Base-by-base conservation (phyloP, 2,797 vertebrate species). In the Urophycis tenuis region DNA sequence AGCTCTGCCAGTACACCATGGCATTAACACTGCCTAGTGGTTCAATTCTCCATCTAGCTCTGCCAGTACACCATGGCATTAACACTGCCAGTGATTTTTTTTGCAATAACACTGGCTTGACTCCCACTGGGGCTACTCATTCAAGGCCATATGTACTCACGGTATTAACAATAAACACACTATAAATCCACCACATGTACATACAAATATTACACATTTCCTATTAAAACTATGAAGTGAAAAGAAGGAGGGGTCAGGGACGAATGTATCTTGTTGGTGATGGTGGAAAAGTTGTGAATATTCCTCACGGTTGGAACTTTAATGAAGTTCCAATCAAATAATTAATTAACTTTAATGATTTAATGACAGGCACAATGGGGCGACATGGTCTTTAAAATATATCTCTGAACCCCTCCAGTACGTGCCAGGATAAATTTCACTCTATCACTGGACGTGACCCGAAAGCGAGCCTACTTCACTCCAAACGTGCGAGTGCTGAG, bases 381-480 rank as follows among this genome's bases (percentile, higher is more conserved):
- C 60, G n/a, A 67, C 25, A 29, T 29, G 9, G 10, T 67, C 60
- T 67, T 29, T 22, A 53, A 53, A 19, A 53, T 53, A 2, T 25
- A 29, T 25, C n/a, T 67, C 60, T 70, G 6, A 73, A 82, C 29
- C 83, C 7, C 88, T 87, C 0, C 83, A 92, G 91, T 79, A 76
- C 0, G 2, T 72, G 92, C 90, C 49, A 83, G 1, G 7, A 88
- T 94, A 72, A 83, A 79, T 60, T 93, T 85, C 31, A 92, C 80
- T 49, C 75, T 94, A 1, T 91, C 73, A 0, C 83, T 93, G 74
- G 93, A 94, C 75, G 78, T 78, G 22, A 91, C 80, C 8, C 89
- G 91, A 10, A 90, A 85, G 83, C 85, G 92, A 69, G 93, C 92
- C n/a, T 85, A 29, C 78, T 72, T 89, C 78, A 11, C 0, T 0